Conservation (phyloP, 2,888 invertebrate genomes). For the Altica lythri region DNA sequence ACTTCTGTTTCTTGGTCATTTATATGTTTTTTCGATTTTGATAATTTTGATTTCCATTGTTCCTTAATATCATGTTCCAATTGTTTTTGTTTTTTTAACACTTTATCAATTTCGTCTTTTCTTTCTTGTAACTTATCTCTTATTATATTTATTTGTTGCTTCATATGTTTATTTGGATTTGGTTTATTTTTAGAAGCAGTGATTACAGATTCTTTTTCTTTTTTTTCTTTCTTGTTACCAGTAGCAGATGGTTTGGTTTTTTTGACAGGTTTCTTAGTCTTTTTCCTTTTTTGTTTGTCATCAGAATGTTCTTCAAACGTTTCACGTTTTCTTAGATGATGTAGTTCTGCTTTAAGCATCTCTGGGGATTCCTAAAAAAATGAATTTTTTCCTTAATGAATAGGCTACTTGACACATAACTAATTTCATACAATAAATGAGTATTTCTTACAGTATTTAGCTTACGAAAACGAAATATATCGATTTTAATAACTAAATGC, state of each 20-base stretch:
- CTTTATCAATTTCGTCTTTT: constrained; percentile 16
- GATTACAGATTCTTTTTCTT: too few relatives aligned
- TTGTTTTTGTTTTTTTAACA: constrained; percentile 13
- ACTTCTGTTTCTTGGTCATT: background rate
- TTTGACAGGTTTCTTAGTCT: background rate
- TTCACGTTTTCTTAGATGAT: too few relatives aligned
- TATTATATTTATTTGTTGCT: constrained; percentile 6
- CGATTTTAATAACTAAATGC: too few relatives aligned
- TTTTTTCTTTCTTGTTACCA: constrained; percentile 9
- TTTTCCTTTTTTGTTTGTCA: background rate
- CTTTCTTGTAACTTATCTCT: constrained; percentile 17
- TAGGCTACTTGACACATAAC: too few relatives aligned
- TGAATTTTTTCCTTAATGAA: too few relatives aligned
- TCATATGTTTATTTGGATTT: background rate
- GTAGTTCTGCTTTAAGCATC: too few relatives aligned
- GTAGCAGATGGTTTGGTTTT: background rate
- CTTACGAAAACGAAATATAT: too few relatives aligned
- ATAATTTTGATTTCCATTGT: constrained; percentile 3
- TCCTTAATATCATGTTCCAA: constrained; percentile 2
- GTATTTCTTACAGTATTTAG: too few relatives aligned
- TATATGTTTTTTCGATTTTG: background rate
- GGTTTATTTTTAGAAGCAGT: too few relatives aligned
- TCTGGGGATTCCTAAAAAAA: too few relatives aligned
- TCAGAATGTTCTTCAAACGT: background rate
- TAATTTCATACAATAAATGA: too few relatives aligned